Evolutionary conservation across 2,797 vertebrate genomes (phyloP).

Genomic region (Spea hammondii): DNA sequence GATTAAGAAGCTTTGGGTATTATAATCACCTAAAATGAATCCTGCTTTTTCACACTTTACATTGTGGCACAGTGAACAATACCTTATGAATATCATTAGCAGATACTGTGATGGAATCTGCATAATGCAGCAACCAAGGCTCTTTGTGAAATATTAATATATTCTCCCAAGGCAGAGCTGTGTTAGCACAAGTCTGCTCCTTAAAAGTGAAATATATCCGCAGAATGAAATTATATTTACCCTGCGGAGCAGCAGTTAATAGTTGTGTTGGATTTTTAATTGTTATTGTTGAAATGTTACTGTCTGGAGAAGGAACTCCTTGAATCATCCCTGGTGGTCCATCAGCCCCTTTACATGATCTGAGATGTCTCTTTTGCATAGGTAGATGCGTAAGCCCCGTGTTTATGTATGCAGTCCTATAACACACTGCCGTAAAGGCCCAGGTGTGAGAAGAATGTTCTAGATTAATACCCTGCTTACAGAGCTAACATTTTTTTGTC

Average conservation of each 20-base stretch:
- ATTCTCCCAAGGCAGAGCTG: not conserved
- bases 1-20: not conserved
- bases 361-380: too few relatives aligned
- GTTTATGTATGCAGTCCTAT: too few relatives aligned
- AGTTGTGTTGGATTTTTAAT: too few relatives aligned
- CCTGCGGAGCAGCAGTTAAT: not conserved
- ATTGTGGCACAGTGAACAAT: not conserved
- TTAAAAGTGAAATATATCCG: not conserved
- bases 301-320: too few relatives aligned
- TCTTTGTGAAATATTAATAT: conserved; percentile 8
- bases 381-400: too few relatives aligned
- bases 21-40: not conserved
- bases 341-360: too few relatives aligned
- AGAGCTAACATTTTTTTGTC: too few relatives aligned
- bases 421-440: too few relatives aligned
- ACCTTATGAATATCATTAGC: conserved; percentile 9
- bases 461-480: too few relatives aligned
- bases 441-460: too few relatives aligned
- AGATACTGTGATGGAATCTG: not conserved
- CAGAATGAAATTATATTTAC: not conserved
- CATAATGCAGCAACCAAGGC: not conserved
- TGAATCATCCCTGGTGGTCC: too few relatives aligned
- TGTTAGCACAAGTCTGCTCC: not conserved
- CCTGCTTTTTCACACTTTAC: not conserved
- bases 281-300: too few relatives aligned